These are phyloP conservation scores for Mormyrus lacerda DNA, from an alignment of 2,113 vertebrate species.

Conservation along the genomic window DNA sequence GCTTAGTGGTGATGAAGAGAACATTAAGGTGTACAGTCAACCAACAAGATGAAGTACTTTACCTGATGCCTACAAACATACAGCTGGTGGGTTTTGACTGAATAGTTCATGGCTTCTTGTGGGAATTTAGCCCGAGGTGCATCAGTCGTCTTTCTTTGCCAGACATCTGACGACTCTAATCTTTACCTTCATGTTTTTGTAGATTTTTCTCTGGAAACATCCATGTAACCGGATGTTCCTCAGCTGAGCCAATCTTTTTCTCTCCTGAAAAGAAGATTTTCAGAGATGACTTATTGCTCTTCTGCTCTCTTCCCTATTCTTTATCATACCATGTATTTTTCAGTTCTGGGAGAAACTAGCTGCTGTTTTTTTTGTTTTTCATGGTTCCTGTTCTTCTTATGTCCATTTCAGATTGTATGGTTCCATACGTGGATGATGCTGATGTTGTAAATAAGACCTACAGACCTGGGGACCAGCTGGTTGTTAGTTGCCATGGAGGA, in stretches of 20 bases:
- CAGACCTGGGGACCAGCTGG: conserved; percentile 64
- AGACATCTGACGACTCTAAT: not conserved
- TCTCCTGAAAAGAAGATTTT: not conserved
- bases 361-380: not conserved
- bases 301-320: not conserved
- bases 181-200: not conserved
- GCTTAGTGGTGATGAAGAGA: not conserved
- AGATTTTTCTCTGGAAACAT: not conserved
- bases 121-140: not conserved
- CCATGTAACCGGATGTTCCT: not conserved
- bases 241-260: not conserved
- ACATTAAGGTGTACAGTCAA: not conserved
- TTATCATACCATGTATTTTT: not conserved
- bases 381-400: not conserved
- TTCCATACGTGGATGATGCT: conserved; percentile 72
- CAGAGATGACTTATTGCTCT: not conserved
- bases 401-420: conserved; percentile 63
- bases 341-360: not conserved
- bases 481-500: conserved; percentile 70
- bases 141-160: not conserved
- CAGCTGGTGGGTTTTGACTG: not conserved
- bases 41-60: not conserved
- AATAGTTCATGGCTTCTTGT: not conserved
- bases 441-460: conserved; percentile 74
- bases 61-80: not conserved